Conservation (phyloP, 2,113 vertebrate species). For the Hemiscyllium ocellatum region DNA sequence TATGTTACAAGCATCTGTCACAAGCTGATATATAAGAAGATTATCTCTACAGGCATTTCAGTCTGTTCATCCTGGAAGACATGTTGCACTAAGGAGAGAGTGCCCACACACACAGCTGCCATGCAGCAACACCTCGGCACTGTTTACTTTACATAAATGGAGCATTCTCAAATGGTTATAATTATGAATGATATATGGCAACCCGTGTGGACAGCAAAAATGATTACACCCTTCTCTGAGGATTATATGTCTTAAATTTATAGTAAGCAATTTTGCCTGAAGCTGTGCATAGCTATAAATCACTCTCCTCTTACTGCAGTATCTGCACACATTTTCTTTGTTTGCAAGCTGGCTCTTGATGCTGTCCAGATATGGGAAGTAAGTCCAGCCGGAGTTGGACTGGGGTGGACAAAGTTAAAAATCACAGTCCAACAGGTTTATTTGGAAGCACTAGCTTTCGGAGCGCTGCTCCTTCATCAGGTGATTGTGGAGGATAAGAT, state of each 20-base stretch:
- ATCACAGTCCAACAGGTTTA: too few relatives aligned
- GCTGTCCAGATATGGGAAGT: neutral
- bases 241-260: neutral
- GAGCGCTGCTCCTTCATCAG: too few relatives aligned
- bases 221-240: neutral
- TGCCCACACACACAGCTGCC: neutral
- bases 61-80: neutral
- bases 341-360: neutral
- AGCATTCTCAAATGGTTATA: neutral
- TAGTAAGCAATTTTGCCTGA: neutral
- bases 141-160: neutral
- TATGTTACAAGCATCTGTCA: neutral
- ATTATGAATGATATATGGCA: neutral
- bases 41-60: neutral
- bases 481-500: too few relatives aligned
- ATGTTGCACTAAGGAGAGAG: neutral
- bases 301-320: neutral
- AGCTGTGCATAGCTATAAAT: neutral
- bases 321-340: neutral
- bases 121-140: neutral
- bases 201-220: neutral
- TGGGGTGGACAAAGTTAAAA: too few relatives aligned
- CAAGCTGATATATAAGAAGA: neutral
- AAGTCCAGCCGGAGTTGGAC: too few relatives aligned
- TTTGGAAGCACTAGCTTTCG: too few relatives aligned